Percentiles rank a stretch among this genome's conserved stretches.
phyloP scores from a whole-genome alignment of 2,888 invertebrate species.

The Neoaliturus tenellus region DNA sequence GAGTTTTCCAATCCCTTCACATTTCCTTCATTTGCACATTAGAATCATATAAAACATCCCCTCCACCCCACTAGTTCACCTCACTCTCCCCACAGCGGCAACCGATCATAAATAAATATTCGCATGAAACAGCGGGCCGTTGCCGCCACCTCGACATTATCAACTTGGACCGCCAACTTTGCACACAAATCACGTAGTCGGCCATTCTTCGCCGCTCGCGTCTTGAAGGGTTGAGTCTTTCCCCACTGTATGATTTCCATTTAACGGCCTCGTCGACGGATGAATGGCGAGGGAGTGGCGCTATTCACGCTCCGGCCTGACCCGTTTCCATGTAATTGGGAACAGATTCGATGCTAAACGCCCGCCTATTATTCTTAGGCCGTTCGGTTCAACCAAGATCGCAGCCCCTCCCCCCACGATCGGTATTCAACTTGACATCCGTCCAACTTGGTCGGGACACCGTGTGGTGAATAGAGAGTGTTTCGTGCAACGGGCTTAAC shows the following conservation, averaged over 20 bases:
- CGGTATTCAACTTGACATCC: neutral
- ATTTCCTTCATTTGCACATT: too few species aligned
- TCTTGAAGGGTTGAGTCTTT: conserved; percentile 32
- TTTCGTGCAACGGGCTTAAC: too few species aligned
- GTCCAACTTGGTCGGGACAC: neutral
- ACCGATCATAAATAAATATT: conserved; percentile 38
- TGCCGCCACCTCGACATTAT: conserved; percentile 15
- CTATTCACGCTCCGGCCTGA: neutral
- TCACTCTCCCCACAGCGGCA: neutral
- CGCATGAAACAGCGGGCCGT: conserved; percentile 19
- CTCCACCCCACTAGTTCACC: neutral
- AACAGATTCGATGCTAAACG: conserved; percentile 27
- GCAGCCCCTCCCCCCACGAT: neutral
- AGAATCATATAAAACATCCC: neutral
- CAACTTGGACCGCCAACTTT: conserved; percentile 44
- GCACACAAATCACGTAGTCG: conserved; percentile 38
- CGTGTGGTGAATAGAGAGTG: neutral
- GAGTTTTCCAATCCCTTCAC: too few species aligned
- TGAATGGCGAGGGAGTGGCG: conserved; percentile 11
- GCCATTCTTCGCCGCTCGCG: conserved; percentile 34
- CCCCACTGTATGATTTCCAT: conserved; percentile 54
- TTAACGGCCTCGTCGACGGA: conserved; percentile 43
- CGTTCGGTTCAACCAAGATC: conserved; percentile 34
- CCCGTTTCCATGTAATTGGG: conserved; percentile 26
- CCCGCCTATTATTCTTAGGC: conserved; percentile 32